phyloP scores from a whole-genome alignment of 2,888 invertebrate genomes.

The Anoplius nigerrimus region DNA sequence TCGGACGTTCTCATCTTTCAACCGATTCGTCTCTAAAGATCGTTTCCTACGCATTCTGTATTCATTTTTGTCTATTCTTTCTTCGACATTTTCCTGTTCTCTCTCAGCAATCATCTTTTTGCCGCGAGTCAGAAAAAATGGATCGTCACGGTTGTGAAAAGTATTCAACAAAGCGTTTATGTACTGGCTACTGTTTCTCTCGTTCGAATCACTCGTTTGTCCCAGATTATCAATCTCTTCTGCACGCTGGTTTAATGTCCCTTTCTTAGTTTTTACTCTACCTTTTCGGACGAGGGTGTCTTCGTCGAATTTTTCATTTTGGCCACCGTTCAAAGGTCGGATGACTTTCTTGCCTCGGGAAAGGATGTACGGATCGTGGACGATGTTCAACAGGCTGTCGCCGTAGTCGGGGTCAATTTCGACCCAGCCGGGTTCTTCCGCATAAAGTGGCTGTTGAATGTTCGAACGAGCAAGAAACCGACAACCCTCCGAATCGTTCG shows the following conservation, averaged over 20 bases:
- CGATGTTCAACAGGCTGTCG: conserved; percentile 1
- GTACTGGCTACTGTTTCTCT: too few species aligned
- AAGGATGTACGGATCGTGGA: conserved; percentile 58
- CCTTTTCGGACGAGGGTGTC: too few species aligned
- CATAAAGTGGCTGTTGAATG: conserved; percentile 54
- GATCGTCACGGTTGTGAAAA: conserved; percentile 53
- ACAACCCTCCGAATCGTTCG: background rate
- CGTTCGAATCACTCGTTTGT: too few species aligned
- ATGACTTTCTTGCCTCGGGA: conserved; percentile 53
- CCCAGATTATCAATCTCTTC: too few species aligned
- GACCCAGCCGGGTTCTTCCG: conserved; percentile 59
- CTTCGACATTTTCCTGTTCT: background rate
- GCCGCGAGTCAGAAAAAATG: conserved; percentile 58
- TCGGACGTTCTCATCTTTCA: too few species aligned
- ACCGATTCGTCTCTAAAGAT: too few species aligned
- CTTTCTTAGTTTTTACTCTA: too few species aligned
- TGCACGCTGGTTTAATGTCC: too few species aligned
- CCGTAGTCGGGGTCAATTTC: conserved; percentile 38
- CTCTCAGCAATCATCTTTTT: conserved; percentile 32
- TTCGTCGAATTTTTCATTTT: too few species aligned
- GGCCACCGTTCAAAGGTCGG: conserved; percentile 7
- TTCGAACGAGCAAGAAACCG: conserved; percentile 23
- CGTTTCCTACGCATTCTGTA: too few species aligned
- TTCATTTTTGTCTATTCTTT: background rate
- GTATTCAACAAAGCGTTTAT: conserved; percentile 35